These are phyloP conservation scores for Pangasius macronema DNA, from an alignment of 2,797 vertebrate species.

Conservation along the genomic window DNA sequence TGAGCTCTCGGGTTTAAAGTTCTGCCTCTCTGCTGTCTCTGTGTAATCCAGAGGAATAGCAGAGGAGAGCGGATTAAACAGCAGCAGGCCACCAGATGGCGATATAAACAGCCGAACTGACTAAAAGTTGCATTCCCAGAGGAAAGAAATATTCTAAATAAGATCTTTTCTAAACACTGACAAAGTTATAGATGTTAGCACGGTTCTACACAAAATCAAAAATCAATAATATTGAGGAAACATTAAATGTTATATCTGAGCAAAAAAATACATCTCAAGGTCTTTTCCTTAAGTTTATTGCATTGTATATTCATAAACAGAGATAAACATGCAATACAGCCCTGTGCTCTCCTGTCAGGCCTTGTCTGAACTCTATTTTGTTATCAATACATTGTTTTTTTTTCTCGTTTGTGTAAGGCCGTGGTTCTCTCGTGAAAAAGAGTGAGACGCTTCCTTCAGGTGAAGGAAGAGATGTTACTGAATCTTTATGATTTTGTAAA, in stretches of 20 bases:
- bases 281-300: background rate
- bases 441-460: background rate
- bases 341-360: too few relatives aligned
- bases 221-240: background rate
- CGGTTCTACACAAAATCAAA: background rate
- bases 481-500: background rate
- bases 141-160: background rate
- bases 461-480: background rate
- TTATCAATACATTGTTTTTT: too few relatives aligned
- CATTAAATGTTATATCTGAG: background rate
- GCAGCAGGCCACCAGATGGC: conserved; percentile 34
- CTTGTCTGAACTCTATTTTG: too few relatives aligned
- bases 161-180: background rate
- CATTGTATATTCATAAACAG: background rate
- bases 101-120: background rate
- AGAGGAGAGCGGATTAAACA: background rate
- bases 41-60: background rate
- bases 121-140: background rate
- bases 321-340: too few relatives aligned
- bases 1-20: too few relatives aligned
- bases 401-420: background rate
- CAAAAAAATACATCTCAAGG: background rate
- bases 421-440: background rate
- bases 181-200: background rate
- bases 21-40: too few relatives aligned